phyloP scores from a whole-genome alignment of 2,113 vertebrate genomes.

The Cathartes aura region DNA sequence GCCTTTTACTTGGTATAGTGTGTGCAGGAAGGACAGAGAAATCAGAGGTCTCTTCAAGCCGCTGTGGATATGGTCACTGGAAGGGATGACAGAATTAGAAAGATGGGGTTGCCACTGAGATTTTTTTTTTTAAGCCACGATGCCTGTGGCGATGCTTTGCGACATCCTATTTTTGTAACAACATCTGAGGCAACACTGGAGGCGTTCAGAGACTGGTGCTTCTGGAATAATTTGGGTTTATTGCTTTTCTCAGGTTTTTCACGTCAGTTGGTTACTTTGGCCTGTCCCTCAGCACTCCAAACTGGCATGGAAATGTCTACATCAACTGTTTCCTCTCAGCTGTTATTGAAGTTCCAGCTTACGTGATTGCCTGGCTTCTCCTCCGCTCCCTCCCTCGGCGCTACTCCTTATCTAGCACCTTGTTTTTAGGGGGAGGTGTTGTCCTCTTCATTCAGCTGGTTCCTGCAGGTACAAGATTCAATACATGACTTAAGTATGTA shows the following conservation, averaged over 20 bases:
- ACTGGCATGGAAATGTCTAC: slow-evolving; percentile 85
- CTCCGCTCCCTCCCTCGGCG: slow-evolving; percentile 82
- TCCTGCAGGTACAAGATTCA: slow-evolving; percentile 78
- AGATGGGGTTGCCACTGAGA: not conserved
- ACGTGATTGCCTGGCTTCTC: slow-evolving; percentile 86
- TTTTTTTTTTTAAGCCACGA: not conserved
- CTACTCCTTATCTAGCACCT: slow-evolving; percentile 76
- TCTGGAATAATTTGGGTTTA: not conserved
- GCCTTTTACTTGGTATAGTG: not conserved
- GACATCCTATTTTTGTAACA: not conserved
- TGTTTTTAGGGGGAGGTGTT: slow-evolving; percentile 82
- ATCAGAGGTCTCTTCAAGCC: not conserved
- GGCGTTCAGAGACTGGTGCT: not conserved
- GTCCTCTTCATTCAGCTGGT: slow-evolving; percentile 86
- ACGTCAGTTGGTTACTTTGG: slow-evolving; percentile 86
- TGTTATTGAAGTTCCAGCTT: slow-evolving; percentile 89
- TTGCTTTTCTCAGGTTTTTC: slow-evolving; percentile 80
- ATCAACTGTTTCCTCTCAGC: slow-evolving; percentile 92
- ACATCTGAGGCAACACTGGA: not conserved
- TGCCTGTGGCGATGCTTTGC: not conserved
- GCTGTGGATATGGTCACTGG: slow-evolving; percentile 1
- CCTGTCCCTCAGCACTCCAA: slow-evolving; percentile 89
- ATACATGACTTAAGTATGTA: not conserved
- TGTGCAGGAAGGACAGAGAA: slow-evolving; percentile 7
- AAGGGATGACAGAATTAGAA: slow-evolving; percentile 13